Evolutionary conservation across 2,888 invertebrate genomes (phyloP).

Genomic region (Torymus auratus): DNA sequence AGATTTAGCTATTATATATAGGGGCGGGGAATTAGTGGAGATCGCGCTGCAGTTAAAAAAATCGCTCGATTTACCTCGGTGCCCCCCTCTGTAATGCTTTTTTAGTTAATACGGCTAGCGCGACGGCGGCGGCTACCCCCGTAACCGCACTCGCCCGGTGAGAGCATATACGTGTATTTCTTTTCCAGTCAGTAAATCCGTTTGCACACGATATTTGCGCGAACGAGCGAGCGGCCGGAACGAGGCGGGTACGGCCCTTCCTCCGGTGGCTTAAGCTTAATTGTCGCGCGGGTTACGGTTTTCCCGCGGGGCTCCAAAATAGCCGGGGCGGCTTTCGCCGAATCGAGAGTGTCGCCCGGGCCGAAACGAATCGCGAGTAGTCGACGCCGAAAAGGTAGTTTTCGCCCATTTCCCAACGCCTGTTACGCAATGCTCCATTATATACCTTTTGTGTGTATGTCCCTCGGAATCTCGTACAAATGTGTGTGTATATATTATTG

Average conservation of each 20-base stretch:
- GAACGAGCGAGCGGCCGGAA: not conserved
- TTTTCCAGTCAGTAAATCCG: constrained; percentile 24
- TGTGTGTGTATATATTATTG: too few relatives aligned
- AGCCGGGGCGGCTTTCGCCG: not conserved
- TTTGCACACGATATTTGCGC: constrained; percentile 31
- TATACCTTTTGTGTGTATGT: too few relatives aligned
- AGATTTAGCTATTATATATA: too few relatives aligned
- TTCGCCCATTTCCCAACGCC: constrained; percentile 25
- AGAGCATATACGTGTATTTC: not conserved
- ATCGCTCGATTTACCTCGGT: too few relatives aligned
- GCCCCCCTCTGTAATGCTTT: too few relatives aligned
- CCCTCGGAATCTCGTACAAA: too few relatives aligned
- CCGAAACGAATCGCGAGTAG: constrained; percentile 43
- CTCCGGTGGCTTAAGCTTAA: constrained; percentile 37
- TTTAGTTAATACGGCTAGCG: too few relatives aligned
- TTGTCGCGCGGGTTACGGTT: constrained; percentile 20
- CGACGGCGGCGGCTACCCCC: too few relatives aligned
- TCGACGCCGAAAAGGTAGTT: constrained; percentile 41
- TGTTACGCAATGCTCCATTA: too few relatives aligned
- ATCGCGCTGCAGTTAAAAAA: too few relatives aligned
- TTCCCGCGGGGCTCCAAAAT: constrained; percentile 9
- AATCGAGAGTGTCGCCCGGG: not conserved
- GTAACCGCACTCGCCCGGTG: too few relatives aligned
- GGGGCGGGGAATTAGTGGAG: too few relatives aligned
- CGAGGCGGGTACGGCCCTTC: not conserved